A percentile compares a stretch with the other conserved stretches of the same genome.
Conservation (phyloP, 2,113 vertebrate genomes). For the Burhinus bistriatus region DNA sequence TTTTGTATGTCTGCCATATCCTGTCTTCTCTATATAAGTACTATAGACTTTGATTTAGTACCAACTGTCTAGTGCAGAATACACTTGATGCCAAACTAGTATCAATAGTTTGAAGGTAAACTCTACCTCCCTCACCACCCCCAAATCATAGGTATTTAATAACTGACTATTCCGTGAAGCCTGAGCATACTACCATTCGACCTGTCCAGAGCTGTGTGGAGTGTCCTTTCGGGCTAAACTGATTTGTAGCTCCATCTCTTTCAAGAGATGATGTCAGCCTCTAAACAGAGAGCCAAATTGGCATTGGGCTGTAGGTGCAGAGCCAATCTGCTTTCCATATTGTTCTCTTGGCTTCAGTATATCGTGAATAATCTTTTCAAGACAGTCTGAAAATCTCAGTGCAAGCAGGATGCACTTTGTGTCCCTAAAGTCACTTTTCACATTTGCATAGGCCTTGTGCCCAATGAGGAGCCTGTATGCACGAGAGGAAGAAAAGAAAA, state of each 20-base stretch:
- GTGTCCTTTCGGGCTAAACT: not conserved
- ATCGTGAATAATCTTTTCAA: constrained; percentile 36
- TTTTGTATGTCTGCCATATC: not conserved
- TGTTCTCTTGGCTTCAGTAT: constrained; percentile 36
- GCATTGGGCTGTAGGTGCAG: not conserved
- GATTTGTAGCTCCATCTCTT: not conserved
- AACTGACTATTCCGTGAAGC: not conserved
- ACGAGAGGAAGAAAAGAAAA: not conserved
- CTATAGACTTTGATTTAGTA: not conserved
- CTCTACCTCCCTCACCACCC: not conserved
- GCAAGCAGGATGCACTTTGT: not conserved
- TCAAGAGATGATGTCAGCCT: constrained; percentile 42
- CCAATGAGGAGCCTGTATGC: not conserved
- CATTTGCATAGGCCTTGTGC: not conserved
- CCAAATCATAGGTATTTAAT: not conserved
- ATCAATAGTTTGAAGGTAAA: not conserved
- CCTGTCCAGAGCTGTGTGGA: not conserved
- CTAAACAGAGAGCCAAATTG: not conserved
- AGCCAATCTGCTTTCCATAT: constrained; percentile 52
- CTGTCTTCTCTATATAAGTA: not conserved
- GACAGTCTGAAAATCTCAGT: constrained; percentile 9
- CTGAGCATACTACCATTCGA: not conserved
- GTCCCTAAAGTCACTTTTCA: not conserved
- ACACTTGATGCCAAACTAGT: not conserved
- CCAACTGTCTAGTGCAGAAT: not conserved